A percentile compares a stretch with the other conserved stretches of the same genome.
These are phyloP conservation scores for Aphaenogaster ashmeadi DNA, from an alignment of 1,140 invertebrate species.

Conservation along the genomic window DNA sequence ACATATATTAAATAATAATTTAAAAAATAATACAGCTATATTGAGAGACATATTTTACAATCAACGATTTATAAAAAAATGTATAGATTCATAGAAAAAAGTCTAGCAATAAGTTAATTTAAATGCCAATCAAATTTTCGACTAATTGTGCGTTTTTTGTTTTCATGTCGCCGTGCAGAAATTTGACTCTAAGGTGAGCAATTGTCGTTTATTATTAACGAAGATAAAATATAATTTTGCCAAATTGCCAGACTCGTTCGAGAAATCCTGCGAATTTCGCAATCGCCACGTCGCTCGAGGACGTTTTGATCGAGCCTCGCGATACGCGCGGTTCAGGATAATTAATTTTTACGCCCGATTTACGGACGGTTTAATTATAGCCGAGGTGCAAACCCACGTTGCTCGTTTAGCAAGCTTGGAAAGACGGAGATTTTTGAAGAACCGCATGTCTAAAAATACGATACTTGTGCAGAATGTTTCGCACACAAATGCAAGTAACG, in stretches of 20 bases:
- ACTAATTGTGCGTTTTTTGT: slow-evolving; percentile 62
- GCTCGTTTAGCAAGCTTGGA: slow-evolving; percentile 45
- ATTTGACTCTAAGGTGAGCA: slow-evolving; percentile 86
- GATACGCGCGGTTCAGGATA: slow-evolving; percentile 54
- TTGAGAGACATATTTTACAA: background rate
- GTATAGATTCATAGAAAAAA: background rate
- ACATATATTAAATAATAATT: slow-evolving; percentile 18
- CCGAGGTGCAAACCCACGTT: slow-evolving; percentile 27
- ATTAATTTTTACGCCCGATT: slow-evolving; percentile 62
- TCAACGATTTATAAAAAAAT: background rate
- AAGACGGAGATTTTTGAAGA: slow-evolving; percentile 36
- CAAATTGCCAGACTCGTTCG: slow-evolving; percentile 33
- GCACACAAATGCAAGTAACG: background rate
- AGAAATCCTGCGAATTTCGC: slow-evolving; percentile 45
- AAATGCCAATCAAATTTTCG: background rate
- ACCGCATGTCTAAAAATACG: slow-evolving; percentile 43
- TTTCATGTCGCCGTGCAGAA: slow-evolving; percentile 82
- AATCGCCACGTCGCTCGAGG: slow-evolving; percentile 33
- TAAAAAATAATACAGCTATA: background rate
- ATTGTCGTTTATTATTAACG: slow-evolving; percentile 64
- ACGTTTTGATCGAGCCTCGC: slow-evolving; percentile 49
- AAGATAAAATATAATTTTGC: slow-evolving; percentile 65
- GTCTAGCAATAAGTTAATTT: slow-evolving; percentile 4
- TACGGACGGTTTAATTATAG: slow-evolving; percentile 52
- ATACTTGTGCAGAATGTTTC: background rate